Evolutionary conservation across 2,888 invertebrate genomes (phyloP).

Genomic region (Chymomyza amoena): DNA sequence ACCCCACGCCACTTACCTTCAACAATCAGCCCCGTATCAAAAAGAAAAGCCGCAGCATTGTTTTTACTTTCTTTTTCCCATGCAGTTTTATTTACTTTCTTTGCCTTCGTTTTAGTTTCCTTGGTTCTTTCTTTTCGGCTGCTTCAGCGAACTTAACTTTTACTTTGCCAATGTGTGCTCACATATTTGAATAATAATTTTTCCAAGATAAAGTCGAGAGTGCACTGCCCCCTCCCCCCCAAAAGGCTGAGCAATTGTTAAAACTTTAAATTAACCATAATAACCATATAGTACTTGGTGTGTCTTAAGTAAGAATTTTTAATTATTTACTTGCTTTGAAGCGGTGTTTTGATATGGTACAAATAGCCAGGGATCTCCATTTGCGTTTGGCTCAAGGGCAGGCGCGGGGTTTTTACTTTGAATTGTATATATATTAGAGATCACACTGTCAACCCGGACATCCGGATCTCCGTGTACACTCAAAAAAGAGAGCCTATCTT

Average conservation of each 20-base stretch:
- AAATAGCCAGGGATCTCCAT: no score
- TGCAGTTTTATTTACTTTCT: slow-evolving; percentile 12
- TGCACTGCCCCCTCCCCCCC: neutral
- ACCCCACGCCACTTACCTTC: neutral
- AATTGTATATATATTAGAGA: no score
- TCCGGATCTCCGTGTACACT: no score
- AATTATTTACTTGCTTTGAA: neutral
- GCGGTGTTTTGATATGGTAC: no score
- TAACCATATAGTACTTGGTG: neutral
- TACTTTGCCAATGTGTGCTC: neutral
- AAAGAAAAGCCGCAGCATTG: slow-evolving; percentile 29
- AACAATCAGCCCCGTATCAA: neutral
- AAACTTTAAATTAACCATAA: neutral
- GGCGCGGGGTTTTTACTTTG: no score
- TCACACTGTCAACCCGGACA: no score
- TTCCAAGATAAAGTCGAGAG: neutral
- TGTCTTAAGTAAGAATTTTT: neutral
- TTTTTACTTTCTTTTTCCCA: slow-evolving; percentile 25
- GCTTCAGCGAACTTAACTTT: neutral
- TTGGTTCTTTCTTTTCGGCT: neutral
- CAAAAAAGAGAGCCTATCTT: no score
- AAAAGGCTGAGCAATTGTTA: neutral
- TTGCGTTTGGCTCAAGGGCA: no score
- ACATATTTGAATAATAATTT: neutral
- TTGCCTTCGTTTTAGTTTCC: neutral